phyloP scores from a whole-genome alignment of 2,797 vertebrate genomes.

The Distichodus sexfasciatus region DNA sequence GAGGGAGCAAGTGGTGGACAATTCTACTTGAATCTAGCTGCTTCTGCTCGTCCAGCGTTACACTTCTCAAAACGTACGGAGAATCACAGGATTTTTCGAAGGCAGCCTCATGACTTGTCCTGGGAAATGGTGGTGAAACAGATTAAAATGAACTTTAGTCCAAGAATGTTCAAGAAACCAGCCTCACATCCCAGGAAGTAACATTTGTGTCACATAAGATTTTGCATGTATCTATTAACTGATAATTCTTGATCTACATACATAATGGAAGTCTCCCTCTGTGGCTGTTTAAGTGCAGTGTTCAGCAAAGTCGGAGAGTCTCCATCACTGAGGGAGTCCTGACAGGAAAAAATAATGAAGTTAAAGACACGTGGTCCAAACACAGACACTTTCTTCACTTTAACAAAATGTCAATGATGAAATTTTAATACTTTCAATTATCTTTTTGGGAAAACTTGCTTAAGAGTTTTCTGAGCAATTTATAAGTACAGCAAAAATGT shows the following conservation, averaged over 20 bases:
- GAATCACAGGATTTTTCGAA: neutral
- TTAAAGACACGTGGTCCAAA: neutral
- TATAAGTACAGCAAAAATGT: no score
- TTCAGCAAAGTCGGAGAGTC: neutral
- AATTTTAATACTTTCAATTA: no score
- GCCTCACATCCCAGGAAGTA: no score
- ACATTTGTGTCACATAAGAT: neutral
- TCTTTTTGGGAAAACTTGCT: no score
- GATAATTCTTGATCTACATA: neutral
- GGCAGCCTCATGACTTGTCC: no score
- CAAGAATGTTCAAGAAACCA: no score
- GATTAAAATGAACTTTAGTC: neutral
- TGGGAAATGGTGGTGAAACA: neutral
- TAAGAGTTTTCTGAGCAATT: no score
- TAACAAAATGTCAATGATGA: no score
- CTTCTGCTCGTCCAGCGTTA: neutral
- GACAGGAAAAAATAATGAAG: neutral
- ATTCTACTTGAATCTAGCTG: neutral
- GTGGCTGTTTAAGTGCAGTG: neutral
- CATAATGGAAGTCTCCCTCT: neutral
- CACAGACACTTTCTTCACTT: no score
- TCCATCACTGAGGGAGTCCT: neutral
- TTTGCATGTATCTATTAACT: neutral
- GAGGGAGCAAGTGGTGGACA: neutral
- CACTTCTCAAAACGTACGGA: neutral